Percentiles rank a stretch among this genome's conserved stretches.
These are phyloP conservation scores for Thymelicus lineola DNA, from an alignment of 2,888 invertebrate species.

Conservation along the genomic window DNA sequence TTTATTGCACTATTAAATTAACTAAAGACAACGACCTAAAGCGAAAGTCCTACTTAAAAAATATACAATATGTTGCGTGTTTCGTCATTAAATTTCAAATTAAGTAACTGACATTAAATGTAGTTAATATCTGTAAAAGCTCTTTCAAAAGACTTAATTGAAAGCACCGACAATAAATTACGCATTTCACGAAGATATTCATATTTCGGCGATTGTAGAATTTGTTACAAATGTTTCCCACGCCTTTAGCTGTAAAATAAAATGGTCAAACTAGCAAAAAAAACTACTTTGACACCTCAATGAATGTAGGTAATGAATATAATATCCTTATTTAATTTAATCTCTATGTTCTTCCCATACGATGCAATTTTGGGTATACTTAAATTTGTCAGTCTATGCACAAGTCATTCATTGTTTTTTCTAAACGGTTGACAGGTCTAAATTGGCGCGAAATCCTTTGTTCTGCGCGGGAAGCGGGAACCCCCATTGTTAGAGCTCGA, in stretches of 20 bases:
- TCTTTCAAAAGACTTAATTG: not conserved
- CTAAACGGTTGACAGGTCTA: constrained; percentile 44
- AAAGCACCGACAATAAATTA: not conserved
- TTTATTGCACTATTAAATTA: too few species aligned
- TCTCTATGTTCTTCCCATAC: not conserved
- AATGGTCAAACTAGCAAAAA: not conserved
- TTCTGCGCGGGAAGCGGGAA: constrained; percentile 16
- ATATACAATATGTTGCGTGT: too few species aligned
- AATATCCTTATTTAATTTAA: constrained; percentile 2
- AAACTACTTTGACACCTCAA: constrained; percentile 33
- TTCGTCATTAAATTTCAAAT: too few species aligned
- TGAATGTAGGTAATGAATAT: constrained; percentile 26
- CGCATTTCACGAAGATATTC: not conserved
- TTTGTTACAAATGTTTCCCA: constrained; percentile 18
- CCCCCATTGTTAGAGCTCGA: constrained; percentile 8
- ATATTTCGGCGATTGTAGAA: not conserved
- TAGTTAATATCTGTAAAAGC: not conserved
- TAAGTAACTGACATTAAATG: too few species aligned
- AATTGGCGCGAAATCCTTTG: constrained; percentile 42
- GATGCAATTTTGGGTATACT: not conserved
- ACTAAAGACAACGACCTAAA: too few species aligned
- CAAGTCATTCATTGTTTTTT: constrained; percentile 39
- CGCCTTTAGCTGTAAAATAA: not conserved
- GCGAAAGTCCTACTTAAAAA: too few species aligned
- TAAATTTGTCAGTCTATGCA: not conserved